These are phyloP conservation scores for Baccha elongata DNA, from an alignment of 2,888 invertebrate species.

Conservation along the genomic window DNA sequence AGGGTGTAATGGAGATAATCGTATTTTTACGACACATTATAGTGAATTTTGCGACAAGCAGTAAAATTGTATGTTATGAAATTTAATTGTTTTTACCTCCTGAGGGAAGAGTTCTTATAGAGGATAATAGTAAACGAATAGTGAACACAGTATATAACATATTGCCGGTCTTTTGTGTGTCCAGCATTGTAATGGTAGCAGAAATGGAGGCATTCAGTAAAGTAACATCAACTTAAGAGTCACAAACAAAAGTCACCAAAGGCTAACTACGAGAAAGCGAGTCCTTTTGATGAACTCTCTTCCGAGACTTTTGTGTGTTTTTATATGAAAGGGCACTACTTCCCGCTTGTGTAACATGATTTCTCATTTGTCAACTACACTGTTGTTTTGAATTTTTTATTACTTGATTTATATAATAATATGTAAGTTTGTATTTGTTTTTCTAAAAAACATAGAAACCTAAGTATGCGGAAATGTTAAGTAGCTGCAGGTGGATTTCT, in stretches of 20 bases:
- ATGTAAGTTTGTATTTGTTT: conserved; percentile 16
- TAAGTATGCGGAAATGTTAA: conserved; percentile 51
- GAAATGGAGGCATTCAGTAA: conserved; percentile 45
- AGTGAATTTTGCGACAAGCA: conserved; percentile 71
- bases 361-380: conserved; percentile 71
- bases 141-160: conserved; percentile 34
- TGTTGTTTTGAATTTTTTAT: conserved; percentile 40
- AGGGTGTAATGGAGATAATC: conserved; percentile 65
- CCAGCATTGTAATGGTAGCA: conserved; percentile 3
- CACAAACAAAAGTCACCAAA: conserved; percentile 66
- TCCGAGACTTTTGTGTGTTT: conserved; percentile 20
- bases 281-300: conserved; percentile 68
- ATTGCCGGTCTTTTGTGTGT: no score
- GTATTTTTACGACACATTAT: conserved; percentile 73
- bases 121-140: conserved; percentile 63
- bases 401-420: no score
- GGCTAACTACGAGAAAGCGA: conserved; percentile 58
- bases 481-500: conserved; percentile 68
- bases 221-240: conserved; percentile 61
- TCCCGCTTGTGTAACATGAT: conserved; percentile 51
- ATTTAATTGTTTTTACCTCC: conserved; percentile 73
- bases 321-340: no score
- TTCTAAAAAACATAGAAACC: conserved; percentile 26
- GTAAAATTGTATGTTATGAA: conserved; percentile 71
- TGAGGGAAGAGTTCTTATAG: conserved; percentile 41